phyloP scores from a whole-genome alignment of 2,888 invertebrate species.

The Latrodectus hesperus region DNA sequence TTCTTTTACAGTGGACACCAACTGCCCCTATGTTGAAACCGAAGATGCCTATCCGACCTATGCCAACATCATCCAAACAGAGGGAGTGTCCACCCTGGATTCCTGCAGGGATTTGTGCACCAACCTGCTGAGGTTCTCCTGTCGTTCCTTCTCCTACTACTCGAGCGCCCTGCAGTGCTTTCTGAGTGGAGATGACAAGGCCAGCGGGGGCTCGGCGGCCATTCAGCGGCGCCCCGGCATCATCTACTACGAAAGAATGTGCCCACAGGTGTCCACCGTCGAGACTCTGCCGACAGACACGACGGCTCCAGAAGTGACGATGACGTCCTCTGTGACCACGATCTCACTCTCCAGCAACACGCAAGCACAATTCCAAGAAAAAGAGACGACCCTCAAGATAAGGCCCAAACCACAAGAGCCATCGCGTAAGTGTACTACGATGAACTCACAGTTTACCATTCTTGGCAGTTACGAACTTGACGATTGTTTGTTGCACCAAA shows the following conservation, averaged over 20 bases:
- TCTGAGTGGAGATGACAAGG: slow-evolving; percentile 73
- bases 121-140: slow-evolving; percentile 74
- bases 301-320: slow-evolving; percentile 5
- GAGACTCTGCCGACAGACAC: slow-evolving; percentile 18
- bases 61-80: slow-evolving; percentile 71
- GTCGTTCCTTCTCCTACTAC: slow-evolving; percentile 76
- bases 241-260: slow-evolving; percentile 71
- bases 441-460: too few relatives aligned
- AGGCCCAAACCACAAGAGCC: slow-evolving; percentile 58
- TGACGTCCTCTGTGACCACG: slow-evolving; percentile 29
- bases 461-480: too few relatives aligned
- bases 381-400: slow-evolving; percentile 46
- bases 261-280: slow-evolving; percentile 43
- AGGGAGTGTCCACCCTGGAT: slow-evolving; percentile 74
- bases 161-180: slow-evolving; percentile 75
- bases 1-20: slow-evolving; percentile 42
- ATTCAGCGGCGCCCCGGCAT: slow-evolving; percentile 70
- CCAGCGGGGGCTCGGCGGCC: slow-evolving; percentile 68
- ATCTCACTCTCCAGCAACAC: slow-evolving; percentile 29
- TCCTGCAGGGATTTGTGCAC: slow-evolving; percentile 75
- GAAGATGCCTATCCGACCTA: slow-evolving; percentile 71
- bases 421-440: slow-evolving; percentile 29
- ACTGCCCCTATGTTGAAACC: slow-evolving; percentile 70
- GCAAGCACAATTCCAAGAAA: slow-evolving; percentile 40
- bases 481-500: too few relatives aligned